Conservation (phyloP, 92 coral and sea anemone genomes). For the Epizoanthus ramosus region DNA sequence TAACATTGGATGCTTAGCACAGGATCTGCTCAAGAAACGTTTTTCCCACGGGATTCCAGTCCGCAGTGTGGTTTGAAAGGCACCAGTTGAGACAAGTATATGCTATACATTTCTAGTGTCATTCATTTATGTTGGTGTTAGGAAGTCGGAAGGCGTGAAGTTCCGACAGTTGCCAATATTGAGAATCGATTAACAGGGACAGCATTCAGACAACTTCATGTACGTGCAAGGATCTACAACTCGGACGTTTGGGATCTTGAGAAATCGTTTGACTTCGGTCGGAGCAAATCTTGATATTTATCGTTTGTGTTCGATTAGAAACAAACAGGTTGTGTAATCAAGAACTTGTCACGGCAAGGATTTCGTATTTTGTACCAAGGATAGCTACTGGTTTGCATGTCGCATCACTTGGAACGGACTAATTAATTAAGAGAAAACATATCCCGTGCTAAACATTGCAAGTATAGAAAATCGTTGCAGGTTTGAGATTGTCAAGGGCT, state of each 20-base stretch:
- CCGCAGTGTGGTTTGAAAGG: too few relatives aligned
- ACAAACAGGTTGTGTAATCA: conserved; percentile 26
- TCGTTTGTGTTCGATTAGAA: conserved; percentile 13
- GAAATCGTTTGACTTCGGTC: not conserved
- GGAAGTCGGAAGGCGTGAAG: conserved; percentile 16
- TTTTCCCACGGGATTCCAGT: not conserved
- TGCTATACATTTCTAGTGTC: conserved; percentile 1
- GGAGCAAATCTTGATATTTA: not conserved
- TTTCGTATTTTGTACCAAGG: conserved; percentile 1
- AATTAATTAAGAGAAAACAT: not conserved
- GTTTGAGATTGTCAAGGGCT: not conserved
- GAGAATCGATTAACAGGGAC: not conserved
- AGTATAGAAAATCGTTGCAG: too few relatives aligned
- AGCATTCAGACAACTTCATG: not conserved
- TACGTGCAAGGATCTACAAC: conserved; percentile 3
- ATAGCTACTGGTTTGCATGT: not conserved
- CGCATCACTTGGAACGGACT: not conserved
- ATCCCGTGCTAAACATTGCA: too few relatives aligned
- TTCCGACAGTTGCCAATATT: conserved; percentile 4
- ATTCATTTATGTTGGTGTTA: conserved; percentile 26
- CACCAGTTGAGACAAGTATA: too few relatives aligned
- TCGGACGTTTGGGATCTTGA: not conserved
- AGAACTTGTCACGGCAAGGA: conserved; percentile 5
- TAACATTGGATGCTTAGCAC: not conserved
- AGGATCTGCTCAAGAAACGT: not conserved